A percentile compares a stretch with the other conserved stretches of the same genome.
Evolutionary conservation across 2,888 invertebrate species (phyloP).

Genomic region (Anagyrus pseudococci): DNA sequence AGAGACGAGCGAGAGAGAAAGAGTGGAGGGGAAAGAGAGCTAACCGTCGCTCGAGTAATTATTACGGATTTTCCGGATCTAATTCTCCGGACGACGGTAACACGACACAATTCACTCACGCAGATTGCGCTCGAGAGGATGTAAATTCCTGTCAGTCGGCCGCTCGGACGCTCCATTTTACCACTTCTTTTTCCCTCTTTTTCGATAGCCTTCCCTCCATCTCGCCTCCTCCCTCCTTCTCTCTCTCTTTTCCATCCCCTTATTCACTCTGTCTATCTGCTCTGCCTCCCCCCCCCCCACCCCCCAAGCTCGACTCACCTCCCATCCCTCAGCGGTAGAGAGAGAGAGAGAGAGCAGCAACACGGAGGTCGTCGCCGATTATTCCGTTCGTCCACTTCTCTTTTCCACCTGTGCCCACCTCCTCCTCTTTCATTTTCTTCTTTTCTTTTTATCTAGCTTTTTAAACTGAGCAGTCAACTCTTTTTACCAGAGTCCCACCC

Average conservation of each 20-base stretch:
- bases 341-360: conserved; percentile 11
- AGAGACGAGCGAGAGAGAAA: too few species aligned
- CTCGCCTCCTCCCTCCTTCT: conserved; percentile 20
- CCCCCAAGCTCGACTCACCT: too few species aligned
- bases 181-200: conserved; percentile 48
- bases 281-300: neutral
- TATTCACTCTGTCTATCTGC: neutral
- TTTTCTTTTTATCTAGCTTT: conserved; percentile 5
- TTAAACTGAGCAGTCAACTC: conserved; percentile 20
- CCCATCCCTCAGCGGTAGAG: conserved; percentile 23
- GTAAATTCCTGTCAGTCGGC: conserved; percentile 60
- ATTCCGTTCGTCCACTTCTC: conserved; percentile 35
- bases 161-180: conserved; percentile 56
- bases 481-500: too few species aligned
- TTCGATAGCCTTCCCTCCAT: conserved; percentile 40
- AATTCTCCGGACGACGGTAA: conserved; percentile 61
- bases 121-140: conserved; percentile 59
- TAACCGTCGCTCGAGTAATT: conserved; percentile 53
- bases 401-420: conserved; percentile 26
- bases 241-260: neutral
- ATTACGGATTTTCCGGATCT: conserved; percentile 62
- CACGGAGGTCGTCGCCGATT: conserved; percentile 35
- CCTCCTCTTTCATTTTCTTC: neutral
- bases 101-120: conserved; percentile 61
- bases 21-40: conserved; percentile 33